Percentiles rank a stretch among this genome's conserved stretches.
These are phyloP conservation scores for Pterobdella sp. DNA, from an alignment of 2,888 invertebrate genomes.

Conservation along the genomic window DNA sequence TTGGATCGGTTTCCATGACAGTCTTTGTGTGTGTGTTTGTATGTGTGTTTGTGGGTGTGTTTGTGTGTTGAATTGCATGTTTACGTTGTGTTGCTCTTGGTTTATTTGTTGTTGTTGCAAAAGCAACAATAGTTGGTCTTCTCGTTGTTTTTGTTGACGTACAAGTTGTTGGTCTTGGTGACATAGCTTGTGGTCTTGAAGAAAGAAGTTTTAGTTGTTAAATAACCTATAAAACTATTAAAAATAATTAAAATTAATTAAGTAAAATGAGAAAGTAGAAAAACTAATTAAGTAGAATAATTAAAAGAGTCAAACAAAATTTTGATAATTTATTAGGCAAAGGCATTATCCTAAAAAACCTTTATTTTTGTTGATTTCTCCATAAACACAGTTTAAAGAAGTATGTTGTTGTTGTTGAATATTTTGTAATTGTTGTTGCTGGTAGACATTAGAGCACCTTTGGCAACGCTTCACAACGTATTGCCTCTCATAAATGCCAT, in stretches of 20 bases:
- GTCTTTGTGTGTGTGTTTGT: neutral
- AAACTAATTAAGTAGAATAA: neutral
- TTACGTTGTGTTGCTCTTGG: constrained; percentile 5
- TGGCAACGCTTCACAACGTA: constrained; percentile 11
- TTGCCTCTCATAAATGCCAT: constrained; percentile 17
- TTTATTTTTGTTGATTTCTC: neutral
- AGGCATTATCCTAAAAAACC: neutral
- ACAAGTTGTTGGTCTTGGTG: neutral
- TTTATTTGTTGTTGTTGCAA: neutral
- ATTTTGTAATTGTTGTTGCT: constrained; percentile 12
- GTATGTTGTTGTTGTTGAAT: neutral
- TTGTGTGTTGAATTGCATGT: constrained; percentile 4
- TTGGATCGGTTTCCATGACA: neutral
- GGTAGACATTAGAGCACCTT: neutral
- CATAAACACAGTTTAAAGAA: neutral
- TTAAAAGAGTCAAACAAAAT: neutral
- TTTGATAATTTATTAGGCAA: neutral
- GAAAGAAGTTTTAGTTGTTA: neutral
- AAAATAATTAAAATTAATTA: neutral
- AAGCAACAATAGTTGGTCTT: neutral
- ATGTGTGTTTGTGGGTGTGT: neutral
- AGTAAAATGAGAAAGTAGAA: neutral
- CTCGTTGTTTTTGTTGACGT: constrained; percentile 11
- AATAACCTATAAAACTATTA: neutral
- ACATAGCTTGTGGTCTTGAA: neutral